Conservation (phyloP, 2,888 invertebrate genomes). For the Eristalis pertinax region DNA sequence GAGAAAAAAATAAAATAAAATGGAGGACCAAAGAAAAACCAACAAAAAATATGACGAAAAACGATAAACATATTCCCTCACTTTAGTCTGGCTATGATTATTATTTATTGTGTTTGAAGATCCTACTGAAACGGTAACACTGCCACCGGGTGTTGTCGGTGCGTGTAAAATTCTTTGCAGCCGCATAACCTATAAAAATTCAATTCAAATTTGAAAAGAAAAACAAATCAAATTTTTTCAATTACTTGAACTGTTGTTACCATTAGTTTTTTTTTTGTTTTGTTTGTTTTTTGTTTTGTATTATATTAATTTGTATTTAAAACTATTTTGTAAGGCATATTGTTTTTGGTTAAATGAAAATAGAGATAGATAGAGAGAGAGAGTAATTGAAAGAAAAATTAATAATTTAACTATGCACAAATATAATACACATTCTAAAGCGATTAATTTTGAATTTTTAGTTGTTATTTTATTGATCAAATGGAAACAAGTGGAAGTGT, state of each 20-base stretch:
- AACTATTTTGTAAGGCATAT: neutral
- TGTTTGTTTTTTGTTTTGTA: constrained; percentile 24
- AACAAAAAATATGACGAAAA: neutral
- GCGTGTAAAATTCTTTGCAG: constrained; percentile 91
- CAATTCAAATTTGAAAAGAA: constrained; percentile 70
- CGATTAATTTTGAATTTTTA: constrained; percentile 51
- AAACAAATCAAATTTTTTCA: constrained; percentile 65
- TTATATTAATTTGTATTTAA: constrained; percentile 8
- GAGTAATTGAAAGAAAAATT: constrained; percentile 12
- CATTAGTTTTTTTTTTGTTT: constrained; percentile 41
- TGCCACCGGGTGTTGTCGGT: constrained; percentile 80
- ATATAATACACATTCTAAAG: constrained; percentile 47
- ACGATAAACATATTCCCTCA: constrained; percentile 74
- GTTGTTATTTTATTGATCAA: neutral
- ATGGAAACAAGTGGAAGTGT: neutral
- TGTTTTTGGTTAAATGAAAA: neutral
- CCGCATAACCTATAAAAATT: constrained; percentile 86
- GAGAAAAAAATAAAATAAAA: constrained; percentile 8
- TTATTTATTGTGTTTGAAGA: constrained; percentile 81
- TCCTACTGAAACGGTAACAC: constrained; percentile 81
- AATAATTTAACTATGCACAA: constrained; percentile 24
- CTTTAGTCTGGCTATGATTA: constrained; percentile 79
- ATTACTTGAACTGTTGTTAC: constrained; percentile 42
- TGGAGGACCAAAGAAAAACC: too few relatives aligned
- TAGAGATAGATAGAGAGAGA: too few relatives aligned